Evolutionary conservation across 2,888 invertebrate genomes (phyloP), one percentile per base, ranked within the genome.

Genomic region (Pyrgus malvae): DNA sequence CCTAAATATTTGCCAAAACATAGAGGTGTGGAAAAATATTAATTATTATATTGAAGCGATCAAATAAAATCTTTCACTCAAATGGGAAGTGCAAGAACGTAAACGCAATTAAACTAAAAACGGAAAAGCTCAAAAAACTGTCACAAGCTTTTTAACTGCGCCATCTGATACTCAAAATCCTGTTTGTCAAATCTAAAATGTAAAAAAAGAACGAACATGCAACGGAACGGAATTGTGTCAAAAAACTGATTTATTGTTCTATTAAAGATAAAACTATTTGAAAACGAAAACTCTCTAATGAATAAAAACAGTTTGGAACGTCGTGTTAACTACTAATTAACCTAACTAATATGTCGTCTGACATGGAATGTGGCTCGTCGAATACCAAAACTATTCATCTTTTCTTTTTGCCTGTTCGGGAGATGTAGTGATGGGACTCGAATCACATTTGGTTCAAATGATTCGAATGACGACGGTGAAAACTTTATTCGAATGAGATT

Each of bases 231-330:
- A 76, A 82, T 83, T 66, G 76, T 72, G 76, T 79, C 75, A 79
- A 83, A 85, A 83, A 85, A 74, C 62, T 85, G 82, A 87, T 86
- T 85, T 87, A 86, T 81, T 75, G 60, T 64, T 55, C 48, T 25
- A 40, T 45, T 38, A 60, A 59, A 67, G 64, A 74, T 69, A 72
- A 76, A 78, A 61, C 57, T 68, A 69, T 72, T 70, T 70, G 60
- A 67, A 67, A 63, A 64, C 54, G 49, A 50, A 40, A 44, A 48
- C 59, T 50, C 48, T 57, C 27, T 58, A 55, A 61, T 60, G 57
- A 59, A 59, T 60, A 63, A 66, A 62, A 63, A 61, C 48, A 21
- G 14, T 8, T 35, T 37, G 55, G 59, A 66, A 66, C 62, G 60
- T 66, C 64, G 64, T 66, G 72, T 75, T 72, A 69, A 76, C 76